phyloP scores from a whole-genome alignment of 2,797 vertebrate species.

The Hipposideros larvatus region DNA sequence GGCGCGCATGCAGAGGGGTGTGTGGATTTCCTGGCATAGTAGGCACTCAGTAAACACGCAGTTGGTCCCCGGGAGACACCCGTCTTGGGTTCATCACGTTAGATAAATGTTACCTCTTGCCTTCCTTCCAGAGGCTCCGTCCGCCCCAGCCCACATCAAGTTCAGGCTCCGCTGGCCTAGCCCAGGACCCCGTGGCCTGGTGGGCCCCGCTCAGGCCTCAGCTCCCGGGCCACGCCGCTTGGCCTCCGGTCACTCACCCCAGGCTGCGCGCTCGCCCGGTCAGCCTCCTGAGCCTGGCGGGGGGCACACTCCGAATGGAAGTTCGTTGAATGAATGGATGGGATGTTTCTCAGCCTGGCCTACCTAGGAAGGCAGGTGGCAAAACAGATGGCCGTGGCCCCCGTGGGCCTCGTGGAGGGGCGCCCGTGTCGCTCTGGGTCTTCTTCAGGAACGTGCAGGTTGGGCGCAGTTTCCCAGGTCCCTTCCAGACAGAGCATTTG shows the following conservation, averaged over 20 bases:
- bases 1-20: background rate
- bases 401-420: background rate
- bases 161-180: fast-evolving
- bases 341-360: background rate
- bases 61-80: background rate
- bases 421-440: fast-evolving
- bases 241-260: background rate
- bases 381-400: slow-evolving; percentile 44
- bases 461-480: background rate
- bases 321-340: background rate
- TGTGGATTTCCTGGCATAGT: background rate
- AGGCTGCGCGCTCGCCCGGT: fast-evolving
- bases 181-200: fast-evolving
- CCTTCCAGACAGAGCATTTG: background rate
- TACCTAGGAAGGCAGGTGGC: slow-evolving; percentile 67
- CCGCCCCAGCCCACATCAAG: fast-evolving
- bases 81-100: fast-evolving
- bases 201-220: fast-evolving
- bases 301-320: background rate
- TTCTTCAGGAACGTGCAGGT: background rate
- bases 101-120: fast-evolving
- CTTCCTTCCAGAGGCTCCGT: background rate
- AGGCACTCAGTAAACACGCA: background rate
- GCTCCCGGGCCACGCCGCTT: too few relatives aligned
- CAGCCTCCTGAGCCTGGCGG: background rate